Evolutionary conservation across 2,888 invertebrate genomes (phyloP).

Genomic region (Bugulina stolonifera): DNA sequence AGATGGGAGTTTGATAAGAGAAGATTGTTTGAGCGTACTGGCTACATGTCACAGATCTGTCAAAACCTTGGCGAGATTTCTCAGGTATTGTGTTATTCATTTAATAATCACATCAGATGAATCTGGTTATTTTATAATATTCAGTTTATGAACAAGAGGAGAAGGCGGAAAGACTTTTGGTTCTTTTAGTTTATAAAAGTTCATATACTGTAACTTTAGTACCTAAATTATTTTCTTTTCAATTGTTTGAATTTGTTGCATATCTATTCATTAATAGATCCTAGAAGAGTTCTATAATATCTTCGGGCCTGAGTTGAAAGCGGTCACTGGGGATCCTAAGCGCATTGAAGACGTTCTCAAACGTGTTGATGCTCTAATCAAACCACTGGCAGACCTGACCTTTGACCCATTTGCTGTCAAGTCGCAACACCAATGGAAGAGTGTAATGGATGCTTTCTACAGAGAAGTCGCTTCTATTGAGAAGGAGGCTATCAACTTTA

Average conservation of each 20-base stretch:
- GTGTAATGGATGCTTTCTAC: slow-evolving; percentile 71
- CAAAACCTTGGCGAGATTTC: slow-evolving; percentile 72
- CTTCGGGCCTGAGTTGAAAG: slow-evolving; percentile 77
- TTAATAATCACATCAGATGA: no score
- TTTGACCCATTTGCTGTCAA: slow-evolving; percentile 76
- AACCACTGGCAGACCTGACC: slow-evolving; percentile 62
- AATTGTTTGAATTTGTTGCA: no score
- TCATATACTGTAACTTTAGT: no score
- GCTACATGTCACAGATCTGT: slow-evolving; percentile 76
- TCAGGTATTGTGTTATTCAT: no score
- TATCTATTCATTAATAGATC: slow-evolving; percentile 57
- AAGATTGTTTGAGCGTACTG: slow-evolving; percentile 73
- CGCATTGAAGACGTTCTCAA: slow-evolving; percentile 78
- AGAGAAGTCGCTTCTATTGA: slow-evolving; percentile 69
- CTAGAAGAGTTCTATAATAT: slow-evolving; percentile 82
- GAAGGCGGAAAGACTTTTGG: no score
- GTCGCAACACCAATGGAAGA: slow-evolving; percentile 79
- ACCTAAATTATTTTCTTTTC: no score
- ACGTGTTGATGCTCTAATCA: slow-evolving; percentile 70
- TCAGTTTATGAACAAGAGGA: no score
- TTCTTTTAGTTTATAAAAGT: no score
- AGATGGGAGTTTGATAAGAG: slow-evolving; percentile 88
- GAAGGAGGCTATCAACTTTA: slow-evolving; percentile 73
- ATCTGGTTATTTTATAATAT: no score
- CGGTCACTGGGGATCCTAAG: slow-evolving; percentile 78